Conservation (phyloP, 2,888 invertebrate species). For the Doris montereyensis region DNA sequence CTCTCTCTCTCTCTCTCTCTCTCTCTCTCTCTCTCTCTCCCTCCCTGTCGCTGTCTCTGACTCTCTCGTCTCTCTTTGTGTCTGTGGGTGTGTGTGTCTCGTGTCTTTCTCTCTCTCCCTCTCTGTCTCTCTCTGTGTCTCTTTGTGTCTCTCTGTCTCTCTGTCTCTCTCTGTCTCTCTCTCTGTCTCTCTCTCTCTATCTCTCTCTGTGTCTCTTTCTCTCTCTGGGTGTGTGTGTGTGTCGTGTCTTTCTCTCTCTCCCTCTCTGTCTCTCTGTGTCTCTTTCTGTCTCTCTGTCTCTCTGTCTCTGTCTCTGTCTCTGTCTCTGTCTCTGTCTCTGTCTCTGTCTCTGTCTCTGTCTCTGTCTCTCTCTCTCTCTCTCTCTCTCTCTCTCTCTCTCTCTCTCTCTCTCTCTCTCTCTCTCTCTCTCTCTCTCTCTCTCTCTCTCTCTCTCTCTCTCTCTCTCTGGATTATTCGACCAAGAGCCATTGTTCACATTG, state of each 20-base stretch:
- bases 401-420: not conserved
- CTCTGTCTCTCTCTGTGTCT: not conserved
- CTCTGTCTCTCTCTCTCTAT: not conserved
- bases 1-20: too few species aligned
- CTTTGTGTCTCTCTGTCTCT: not conserved
- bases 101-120: not conserved
- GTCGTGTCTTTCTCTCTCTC: too few species aligned
- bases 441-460: slow-evolving; percentile 1
- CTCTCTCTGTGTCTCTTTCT: too few species aligned
- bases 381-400: too few species aligned
- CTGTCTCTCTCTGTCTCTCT: not conserved
- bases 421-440: slow-evolving; percentile 12
- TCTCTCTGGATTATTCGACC: not conserved
- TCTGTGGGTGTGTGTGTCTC: not conserved
- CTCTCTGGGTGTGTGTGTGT: too few species aligned
- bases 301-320: too few species aligned
- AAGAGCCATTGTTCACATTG: not conserved
- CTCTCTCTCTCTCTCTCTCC: not conserved
- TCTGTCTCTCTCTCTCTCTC: too few species aligned
- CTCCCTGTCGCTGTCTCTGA: not conserved
- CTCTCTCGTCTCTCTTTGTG: not conserved
- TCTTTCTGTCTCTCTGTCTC: too few species aligned
- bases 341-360: too few species aligned
- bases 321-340: too few species aligned
- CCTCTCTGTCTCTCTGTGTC: too few species aligned